Conservation (phyloP, 1,140 invertebrate genomes). For the Aleiodes sp. region DNA sequence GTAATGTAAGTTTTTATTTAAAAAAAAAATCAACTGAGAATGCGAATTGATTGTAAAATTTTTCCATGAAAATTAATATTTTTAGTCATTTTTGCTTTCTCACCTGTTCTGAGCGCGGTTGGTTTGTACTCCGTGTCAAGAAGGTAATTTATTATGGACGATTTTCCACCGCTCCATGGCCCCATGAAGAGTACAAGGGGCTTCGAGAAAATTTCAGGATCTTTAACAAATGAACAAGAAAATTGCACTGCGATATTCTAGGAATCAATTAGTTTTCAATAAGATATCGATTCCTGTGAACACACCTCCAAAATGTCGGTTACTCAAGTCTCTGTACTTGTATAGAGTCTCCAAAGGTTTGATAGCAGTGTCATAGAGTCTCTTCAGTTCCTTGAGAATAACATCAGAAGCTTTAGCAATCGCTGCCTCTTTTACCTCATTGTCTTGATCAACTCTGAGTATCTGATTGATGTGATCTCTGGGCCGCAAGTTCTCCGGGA, state of each 20-base stretch:
- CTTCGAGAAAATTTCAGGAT: conserved; percentile 95
- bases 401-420: conserved; percentile 79
- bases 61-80: too few species aligned
- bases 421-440: conserved; percentile 75
- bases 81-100: conserved; percentile 30
- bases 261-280: neutral
- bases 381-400: conserved; percentile 86
- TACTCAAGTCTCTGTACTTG: conserved; percentile 92
- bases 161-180: conserved; percentile 95
- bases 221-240: conserved; percentile 60
- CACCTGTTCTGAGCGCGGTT: conserved; percentile 86
- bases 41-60: neutral
- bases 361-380: conserved; percentile 86
- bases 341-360: conserved; percentile 90
- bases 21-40: too few species aligned
- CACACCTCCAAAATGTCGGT: conserved; percentile 85
- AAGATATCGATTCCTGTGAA: too few species aligned
- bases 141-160: conserved; percentile 93
- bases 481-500: conserved; percentile 79
- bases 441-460: conserved; percentile 81
- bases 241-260: neutral
- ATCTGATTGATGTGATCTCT: conserved; percentile 84
- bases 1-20: too few species aligned
- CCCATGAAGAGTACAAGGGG: conserved; percentile 93
- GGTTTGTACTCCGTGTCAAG: conserved; percentile 86